Base-by-base conservation (phyloP, 2,888 invertebrate genomes). In the Heliconius sara region DNA sequence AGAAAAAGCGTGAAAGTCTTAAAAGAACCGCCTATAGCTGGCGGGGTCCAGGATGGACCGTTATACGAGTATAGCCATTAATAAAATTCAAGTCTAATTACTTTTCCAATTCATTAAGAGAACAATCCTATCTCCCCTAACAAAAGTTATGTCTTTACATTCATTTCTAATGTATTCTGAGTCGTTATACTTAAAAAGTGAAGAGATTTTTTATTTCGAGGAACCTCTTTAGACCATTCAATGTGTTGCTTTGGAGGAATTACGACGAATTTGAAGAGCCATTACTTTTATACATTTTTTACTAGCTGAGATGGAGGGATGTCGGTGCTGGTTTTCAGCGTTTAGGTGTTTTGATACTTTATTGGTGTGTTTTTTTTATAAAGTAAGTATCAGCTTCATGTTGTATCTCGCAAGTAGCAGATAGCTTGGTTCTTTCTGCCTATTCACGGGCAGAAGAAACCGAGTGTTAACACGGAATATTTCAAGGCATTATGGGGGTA, bases 121-220 rank as follows among this genome's bases (percentile, higher is more conserved):
- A n/a, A 70, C 70, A 70, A 68, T 70, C 70, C 43, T 70, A 70
- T 70, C 70, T 70, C 0, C 39, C 6, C 22, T 43, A 70, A 70
- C 25, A 43, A 70, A 70, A 70, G 43, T 43, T 70, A 25, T 10
- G 39, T 39, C n/a, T 70, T 25, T 43, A 70, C 25, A 70, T 70
- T 25, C 39, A 70, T 70, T 70, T 70, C 70, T 70, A 70, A 70
- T 70, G 70, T 70, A 70, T 70, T 70, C 70, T 13, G 16, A 70
- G 70, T 70, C 43, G 47, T 70, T 70, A 43, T 47, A 70, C 43
- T 70, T 25, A 70, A 68, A 47, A 70, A 70, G 70, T 43, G 43
- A 47, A 43, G 25, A 19, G 70, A 43, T 70, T 70, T 68, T 70
- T 70, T 70, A 70, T 70, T 47, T 16, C 25, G 7, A 70, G 25